Conservation (phyloP, 2,797 vertebrate genomes). For the Neostethus bicornis region DNA sequence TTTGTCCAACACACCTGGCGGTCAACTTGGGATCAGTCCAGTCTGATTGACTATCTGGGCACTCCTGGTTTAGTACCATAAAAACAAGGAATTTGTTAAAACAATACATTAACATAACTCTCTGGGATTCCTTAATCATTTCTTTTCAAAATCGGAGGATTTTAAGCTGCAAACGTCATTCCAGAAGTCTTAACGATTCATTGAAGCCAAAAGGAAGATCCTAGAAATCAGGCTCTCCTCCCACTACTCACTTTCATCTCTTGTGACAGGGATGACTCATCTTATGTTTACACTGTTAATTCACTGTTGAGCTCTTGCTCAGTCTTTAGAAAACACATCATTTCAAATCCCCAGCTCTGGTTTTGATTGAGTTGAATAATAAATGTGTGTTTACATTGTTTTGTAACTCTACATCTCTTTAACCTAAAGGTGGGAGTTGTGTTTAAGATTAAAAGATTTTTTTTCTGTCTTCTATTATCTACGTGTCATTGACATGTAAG, state of each 20-base stretch:
- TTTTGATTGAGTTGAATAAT: constrained; percentile 52
- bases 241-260: constrained; percentile 10
- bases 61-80: too few relatives aligned
- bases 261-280: constrained; percentile 64
- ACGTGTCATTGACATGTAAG: constrained; percentile 9
- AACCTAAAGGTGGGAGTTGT: neutral
- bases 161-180: constrained; percentile 17
- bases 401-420: constrained; percentile 14
- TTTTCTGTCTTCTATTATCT: too few relatives aligned
- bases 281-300: constrained; percentile 58
- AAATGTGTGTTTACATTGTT: constrained; percentile 38
- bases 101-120: too few relatives aligned
- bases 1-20: too few relatives aligned
- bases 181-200: constrained; percentile 17
- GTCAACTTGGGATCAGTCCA: too few relatives aligned
- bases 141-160: constrained; percentile 28
- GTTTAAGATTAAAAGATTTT: neutral
- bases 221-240: constrained; percentile 16
- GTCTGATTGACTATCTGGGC: too few relatives aligned
- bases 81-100: too few relatives aligned
- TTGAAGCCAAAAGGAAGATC: constrained; percentile 15
- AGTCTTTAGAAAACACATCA: constrained; percentile 52
- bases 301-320: constrained; percentile 51
- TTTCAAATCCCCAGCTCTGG: constrained; percentile 19
- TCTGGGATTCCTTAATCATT: too few relatives aligned